Base-by-base conservation (phyloP, 2,888 invertebrate species). In the Ptychoptera albimana region DNA sequence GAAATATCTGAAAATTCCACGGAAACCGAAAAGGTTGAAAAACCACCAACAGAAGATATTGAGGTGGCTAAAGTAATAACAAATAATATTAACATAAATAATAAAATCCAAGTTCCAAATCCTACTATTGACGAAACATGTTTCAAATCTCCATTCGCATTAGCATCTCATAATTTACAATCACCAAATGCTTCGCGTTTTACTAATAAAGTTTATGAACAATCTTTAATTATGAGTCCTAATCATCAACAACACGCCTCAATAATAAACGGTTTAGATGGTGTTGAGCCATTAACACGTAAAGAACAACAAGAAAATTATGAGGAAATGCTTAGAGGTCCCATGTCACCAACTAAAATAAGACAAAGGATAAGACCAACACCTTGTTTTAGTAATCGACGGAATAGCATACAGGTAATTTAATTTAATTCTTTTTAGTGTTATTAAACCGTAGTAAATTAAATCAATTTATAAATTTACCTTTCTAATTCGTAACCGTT, bases 301-400 rank as follows among this genome's bases (percentile, higher is more conserved):
- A 23, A n/a, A 15, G 23, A 32, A 15, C 14, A 8, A 12, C 9
- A 13, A 8, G 8, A 13, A 2, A 40, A 30, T 13, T 39, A 14
- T 16, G 36, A 40, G 31, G 44, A 44, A 32, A 11, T 8, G 7
- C 3, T 30, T 13, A 36, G 30, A 40, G 13, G 31, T n/a, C 14
- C 45, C 55, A 38, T 52, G 69, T 2, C 57, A 1, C 73, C 75
- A 0, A 69, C 67, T 48, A 82, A 82, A 63, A 75, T 74, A 41
- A 68, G 83, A 2, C 70, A 74, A 1, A 74, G 82, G 49, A 73
- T 83, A 32, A 72, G 77, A 35, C 79, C 83, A 4, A 72, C 73
- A 5, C 83, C 83, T 1, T 69, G 77, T 52, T 67, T 83, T 43
- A 74, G 77, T 14, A 66, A 71, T 45, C 69, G 82, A 45, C 71